Conservation (phyloP, 2,888 invertebrate genomes). For the Stictocephala bisonia region DNA sequence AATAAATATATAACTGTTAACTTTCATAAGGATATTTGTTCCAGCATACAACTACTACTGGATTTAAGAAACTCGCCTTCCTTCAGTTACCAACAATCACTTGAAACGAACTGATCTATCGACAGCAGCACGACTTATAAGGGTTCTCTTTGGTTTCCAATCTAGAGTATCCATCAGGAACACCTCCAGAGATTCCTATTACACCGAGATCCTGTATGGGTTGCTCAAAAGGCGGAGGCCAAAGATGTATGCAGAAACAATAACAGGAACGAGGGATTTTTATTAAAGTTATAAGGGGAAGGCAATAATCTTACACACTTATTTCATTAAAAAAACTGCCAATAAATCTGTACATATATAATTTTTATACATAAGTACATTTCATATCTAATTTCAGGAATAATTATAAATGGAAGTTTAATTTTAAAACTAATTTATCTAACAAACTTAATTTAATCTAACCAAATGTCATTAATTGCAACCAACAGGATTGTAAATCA, state of each 20-base stretch:
- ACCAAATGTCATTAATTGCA: no score
- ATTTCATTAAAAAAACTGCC: slow-evolving; percentile 18
- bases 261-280: slow-evolving; percentile 19
- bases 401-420: slow-evolving; percentile 27
- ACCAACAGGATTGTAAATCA: slow-evolving; percentile 16
- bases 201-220: background rate
- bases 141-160: slow-evolving; percentile 35
- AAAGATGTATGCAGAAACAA: slow-evolving; percentile 7
- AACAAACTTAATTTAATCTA: no score
- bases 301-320: background rate
- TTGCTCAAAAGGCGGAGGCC: background rate
- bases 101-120: slow-evolving; percentile 1
- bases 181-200: slow-evolving; percentile 19
- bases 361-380: no score
- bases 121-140: slow-evolving; percentile 17
- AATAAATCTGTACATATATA: slow-evolving; percentile 9
- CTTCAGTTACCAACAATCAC: background rate
- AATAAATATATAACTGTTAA: background rate
- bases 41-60: slow-evolving; percentile 35
- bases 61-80: slow-evolving; percentile 22
- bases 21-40: no score
- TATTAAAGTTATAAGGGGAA: slow-evolving; percentile 5
- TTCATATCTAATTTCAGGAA: no score
- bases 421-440: background rate
- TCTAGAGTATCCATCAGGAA: background rate